These are phyloP conservation scores for Limenitis camilla DNA, from an alignment of 2,888 invertebrate species.

Conservation along the genomic window DNA sequence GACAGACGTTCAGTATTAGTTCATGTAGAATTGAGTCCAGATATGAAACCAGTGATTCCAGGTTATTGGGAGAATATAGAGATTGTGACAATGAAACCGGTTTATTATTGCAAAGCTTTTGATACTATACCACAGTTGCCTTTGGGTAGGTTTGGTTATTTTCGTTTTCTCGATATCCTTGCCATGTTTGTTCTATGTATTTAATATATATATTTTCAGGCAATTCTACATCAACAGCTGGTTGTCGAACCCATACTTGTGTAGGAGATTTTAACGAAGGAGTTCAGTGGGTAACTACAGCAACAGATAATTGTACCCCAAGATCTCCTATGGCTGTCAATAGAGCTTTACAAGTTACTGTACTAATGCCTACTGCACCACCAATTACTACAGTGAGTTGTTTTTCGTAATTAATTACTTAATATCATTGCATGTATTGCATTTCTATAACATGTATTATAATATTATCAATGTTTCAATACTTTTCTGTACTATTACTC, in stretches of 20 bases:
- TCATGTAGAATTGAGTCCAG: constrained; percentile 44
- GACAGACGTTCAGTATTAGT: constrained; percentile 44
- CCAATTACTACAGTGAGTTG: too few relatives aligned
- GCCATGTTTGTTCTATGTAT: background rate
- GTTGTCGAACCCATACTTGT: constrained; percentile 38
- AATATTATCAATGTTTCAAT: too few relatives aligned
- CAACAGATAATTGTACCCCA: constrained; percentile 32
- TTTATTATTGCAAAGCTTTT: constrained; percentile 38
- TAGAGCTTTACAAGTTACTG: too few relatives aligned
- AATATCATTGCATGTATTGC: too few relatives aligned
- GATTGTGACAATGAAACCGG: constrained; percentile 31
- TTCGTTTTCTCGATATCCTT: background rate
- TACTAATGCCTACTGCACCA: too few relatives aligned
- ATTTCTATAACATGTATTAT: too few relatives aligned
- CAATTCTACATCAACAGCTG: constrained; percentile 4
- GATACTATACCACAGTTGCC: constrained; percentile 30
- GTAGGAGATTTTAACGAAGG: constrained; percentile 62
- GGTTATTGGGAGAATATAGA: constrained; percentile 45
- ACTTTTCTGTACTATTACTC: background rate
- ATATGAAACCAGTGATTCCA: constrained; percentile 43
- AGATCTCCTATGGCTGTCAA: too few relatives aligned
- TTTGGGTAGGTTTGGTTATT: constrained; percentile 41
- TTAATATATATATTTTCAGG: background rate
- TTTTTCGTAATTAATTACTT: too few relatives aligned
- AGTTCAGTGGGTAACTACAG: constrained; percentile 47